Percentiles rank a stretch among this genome's conserved stretches.
These are phyloP conservation scores for Agrilus cyanescens DNA, from an alignment of 2,888 invertebrate species.

Conservation along the genomic window DNA sequence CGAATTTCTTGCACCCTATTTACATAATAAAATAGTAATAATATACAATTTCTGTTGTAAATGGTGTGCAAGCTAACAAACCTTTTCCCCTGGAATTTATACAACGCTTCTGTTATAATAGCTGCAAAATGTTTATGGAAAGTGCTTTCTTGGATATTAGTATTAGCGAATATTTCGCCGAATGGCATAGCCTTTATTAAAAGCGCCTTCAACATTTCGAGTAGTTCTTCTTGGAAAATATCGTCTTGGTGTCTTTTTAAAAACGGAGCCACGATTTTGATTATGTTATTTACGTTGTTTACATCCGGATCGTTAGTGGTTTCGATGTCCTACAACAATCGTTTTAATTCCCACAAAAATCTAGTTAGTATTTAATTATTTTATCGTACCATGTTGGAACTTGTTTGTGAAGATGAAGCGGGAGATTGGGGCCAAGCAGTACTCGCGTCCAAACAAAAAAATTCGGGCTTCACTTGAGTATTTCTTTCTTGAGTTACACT, in stretches of 20 bases:
- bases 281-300: constrained; percentile 31
- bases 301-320: constrained; percentile 16
- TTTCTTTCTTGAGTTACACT: too few species aligned
- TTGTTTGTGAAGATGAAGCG: constrained; percentile 4
- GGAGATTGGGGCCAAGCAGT: constrained; percentile 9
- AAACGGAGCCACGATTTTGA: constrained; percentile 42
- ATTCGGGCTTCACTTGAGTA: constrained; percentile 11
- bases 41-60: not conserved
- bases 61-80: constrained; percentile 19
- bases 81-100: constrained; percentile 36
- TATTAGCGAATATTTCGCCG: constrained; percentile 20
- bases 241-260: constrained; percentile 44
- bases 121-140: constrained; percentile 37
- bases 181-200: constrained; percentile 35
- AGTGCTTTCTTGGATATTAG: constrained; percentile 29
- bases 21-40: constrained; percentile 5
- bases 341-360: not conserved
- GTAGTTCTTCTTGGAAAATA: constrained; percentile 39
- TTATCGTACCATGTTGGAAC: constrained; percentile 6
- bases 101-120: constrained; percentile 32
- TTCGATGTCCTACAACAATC: constrained; percentile 6
- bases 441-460: constrained; percentile 8
- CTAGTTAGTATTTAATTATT: not conserved
- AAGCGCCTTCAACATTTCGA: constrained; percentile 40
- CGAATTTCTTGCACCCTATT: constrained; percentile 27